These are phyloP conservation scores for Lacanobia wlatinum DNA, from an alignment of 2,888 invertebrate species.

Conservation along the genomic window DNA sequence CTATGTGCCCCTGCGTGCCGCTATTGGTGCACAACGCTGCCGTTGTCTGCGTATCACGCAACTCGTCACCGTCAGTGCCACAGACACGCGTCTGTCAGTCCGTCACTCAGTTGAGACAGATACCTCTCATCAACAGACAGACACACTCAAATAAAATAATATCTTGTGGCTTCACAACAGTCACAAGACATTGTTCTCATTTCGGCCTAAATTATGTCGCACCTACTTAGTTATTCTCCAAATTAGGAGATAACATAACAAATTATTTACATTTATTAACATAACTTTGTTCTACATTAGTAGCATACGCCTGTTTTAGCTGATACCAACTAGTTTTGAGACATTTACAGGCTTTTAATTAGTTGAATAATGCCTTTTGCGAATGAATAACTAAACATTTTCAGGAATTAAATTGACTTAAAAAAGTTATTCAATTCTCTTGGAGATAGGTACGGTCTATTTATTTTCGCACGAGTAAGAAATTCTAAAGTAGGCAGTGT, in stretches of 20 bases:
- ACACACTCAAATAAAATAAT: not conserved
- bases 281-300: not conserved
- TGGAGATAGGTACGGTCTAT: not conserved
- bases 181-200: conserved; percentile 4
- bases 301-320: not conserved
- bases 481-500: not conserved
- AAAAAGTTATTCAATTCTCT: not conserved
- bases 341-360: conserved; percentile 10
- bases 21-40: conserved; percentile 26
- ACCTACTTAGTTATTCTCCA: not conserved
- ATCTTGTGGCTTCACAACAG: not conserved
- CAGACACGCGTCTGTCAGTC: conserved; percentile 22
- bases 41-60: conserved; percentile 9
- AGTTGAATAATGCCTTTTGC: not conserved
- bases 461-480: not conserved
- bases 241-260: not conserved
- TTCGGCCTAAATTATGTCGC: not conserved
- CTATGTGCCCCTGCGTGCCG: not conserved
- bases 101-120: conserved; percentile 16
- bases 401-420: not conserved
- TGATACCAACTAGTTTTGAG: not conserved
- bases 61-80: conserved; percentile 1
- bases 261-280: conserved; percentile 3
- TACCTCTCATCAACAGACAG: not conserved
- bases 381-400: not conserved